phyloP scores from a whole-genome alignment of 2,888 invertebrate genomes.

The Ditula angustiorana region DNA sequence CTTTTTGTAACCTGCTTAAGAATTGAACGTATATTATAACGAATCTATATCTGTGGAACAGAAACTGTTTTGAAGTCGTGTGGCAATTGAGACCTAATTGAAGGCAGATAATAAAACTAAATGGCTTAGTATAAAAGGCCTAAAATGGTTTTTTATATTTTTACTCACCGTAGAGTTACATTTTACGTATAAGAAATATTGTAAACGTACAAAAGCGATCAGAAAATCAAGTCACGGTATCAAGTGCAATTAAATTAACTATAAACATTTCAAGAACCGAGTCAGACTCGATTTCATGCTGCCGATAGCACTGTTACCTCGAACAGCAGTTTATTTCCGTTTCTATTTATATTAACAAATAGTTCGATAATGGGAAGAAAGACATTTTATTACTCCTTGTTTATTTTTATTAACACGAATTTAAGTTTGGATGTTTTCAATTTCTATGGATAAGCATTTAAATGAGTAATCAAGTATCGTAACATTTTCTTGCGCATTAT shows the following conservation, averaged over 20 bases:
- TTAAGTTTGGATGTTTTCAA: too few relatives aligned
- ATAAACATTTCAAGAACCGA: constrained; percentile 35
- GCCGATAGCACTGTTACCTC: neutral
- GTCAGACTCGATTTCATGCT: constrained; percentile 9
- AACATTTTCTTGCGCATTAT: too few relatives aligned
- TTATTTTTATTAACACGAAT: too few relatives aligned
- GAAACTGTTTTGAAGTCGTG: neutral
- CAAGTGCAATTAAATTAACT: constrained; percentile 35
- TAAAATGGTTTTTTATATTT: too few relatives aligned
- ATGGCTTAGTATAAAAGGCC: too few relatives aligned
- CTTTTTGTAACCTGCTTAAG: neutral
- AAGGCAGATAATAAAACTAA: neutral
- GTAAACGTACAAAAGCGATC: constrained; percentile 8
- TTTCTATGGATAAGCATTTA: too few relatives aligned
- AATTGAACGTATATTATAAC: neutral
- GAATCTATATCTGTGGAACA: neutral
- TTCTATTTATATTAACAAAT: constrained; percentile 11
- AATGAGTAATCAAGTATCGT: too few relatives aligned
- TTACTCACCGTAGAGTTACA: too few relatives aligned
- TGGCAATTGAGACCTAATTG: neutral
- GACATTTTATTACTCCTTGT: constrained; percentile 11
- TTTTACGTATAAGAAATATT: neutral
- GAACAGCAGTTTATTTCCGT: constrained; percentile 23
- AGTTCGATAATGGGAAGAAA: constrained; percentile 20
- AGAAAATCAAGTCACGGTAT: constrained; percentile 21